Percentiles rank a stretch among this genome's conserved stretches.
Conservation (phyloP, 2,113 vertebrate species). For the Calcarius ornatus region DNA sequence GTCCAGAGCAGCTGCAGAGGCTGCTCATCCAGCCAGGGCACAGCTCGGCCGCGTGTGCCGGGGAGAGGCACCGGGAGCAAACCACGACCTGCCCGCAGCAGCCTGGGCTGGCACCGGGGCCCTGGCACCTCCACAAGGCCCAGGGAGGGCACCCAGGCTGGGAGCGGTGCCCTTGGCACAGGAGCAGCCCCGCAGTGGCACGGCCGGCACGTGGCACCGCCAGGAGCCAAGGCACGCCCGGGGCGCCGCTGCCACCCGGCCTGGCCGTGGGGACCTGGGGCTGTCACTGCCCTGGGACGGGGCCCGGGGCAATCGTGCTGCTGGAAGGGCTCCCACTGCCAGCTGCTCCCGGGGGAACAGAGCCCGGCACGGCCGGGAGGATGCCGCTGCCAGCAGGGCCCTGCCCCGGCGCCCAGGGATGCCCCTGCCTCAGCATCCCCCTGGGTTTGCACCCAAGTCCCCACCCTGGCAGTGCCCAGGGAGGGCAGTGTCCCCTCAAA, state of each 20-base stretch:
- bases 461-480: not conserved
- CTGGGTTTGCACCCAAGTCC: not conserved
- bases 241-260: not conserved
- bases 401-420: not conserved
- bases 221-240: not conserved
- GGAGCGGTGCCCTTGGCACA: accelerated
- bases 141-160: not conserved
- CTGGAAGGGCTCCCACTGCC: not conserved
- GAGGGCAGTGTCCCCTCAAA: accelerated
- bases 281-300: not conserved
- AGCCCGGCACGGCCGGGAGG: not conserved
- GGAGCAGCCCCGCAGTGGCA: not conserved
- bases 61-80: not conserved
- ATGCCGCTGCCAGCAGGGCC: accelerated
- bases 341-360: not conserved
- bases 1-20: not conserved
- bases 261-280: accelerated
- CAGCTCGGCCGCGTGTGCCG: accelerated
- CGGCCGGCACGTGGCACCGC: not conserved
- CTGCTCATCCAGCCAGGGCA: not conserved
- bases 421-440: not conserved
- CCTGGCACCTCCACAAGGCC: accelerated
- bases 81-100: not conserved
- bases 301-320: not conserved
- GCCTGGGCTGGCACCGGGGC: not conserved